phyloP scores from a whole-genome alignment of 2,113 vertebrate genomes.

The Turdus rufiventris region DNA sequence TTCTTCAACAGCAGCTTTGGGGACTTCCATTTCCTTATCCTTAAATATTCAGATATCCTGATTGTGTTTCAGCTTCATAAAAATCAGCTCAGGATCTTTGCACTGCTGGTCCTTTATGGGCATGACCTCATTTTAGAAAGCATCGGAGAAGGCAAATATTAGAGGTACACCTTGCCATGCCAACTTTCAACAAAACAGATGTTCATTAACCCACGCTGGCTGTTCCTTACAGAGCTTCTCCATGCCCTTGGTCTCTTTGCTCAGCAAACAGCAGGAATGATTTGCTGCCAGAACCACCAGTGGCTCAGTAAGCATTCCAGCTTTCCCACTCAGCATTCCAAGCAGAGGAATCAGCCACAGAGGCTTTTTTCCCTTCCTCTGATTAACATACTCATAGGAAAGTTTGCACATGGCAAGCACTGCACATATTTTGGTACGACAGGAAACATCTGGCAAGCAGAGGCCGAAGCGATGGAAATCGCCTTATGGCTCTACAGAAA shows the following conservation, averaged over 20 bases:
- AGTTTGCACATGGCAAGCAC: neutral
- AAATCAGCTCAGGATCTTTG: neutral
- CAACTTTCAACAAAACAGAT: neutral
- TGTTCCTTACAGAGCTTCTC: neutral
- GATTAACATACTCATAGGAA: neutral
- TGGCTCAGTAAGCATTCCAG: constrained; percentile 8
- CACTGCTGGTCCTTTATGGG: neutral
- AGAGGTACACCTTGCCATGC: neutral
- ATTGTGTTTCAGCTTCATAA: neutral
- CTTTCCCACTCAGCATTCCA: constrained; percentile 10
- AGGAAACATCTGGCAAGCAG: neutral
- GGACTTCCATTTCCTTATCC: neutral
- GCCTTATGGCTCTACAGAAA: neutral
- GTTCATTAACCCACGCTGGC: neutral
- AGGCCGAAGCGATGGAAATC: neutral
- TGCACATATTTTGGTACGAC: neutral
- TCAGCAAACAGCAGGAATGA: neutral
- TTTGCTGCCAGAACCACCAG: neutral
- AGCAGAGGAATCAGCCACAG: neutral
- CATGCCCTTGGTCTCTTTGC: neutral
- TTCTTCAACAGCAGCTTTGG: neutral
- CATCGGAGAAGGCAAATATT: neutral
- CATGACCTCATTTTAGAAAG: neutral
- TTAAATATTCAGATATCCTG: neutral
- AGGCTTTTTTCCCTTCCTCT: neutral